These are phyloP conservation scores for Aphelenchoides besseyi DNA, from an alignment of 1,140 invertebrate genomes.

Conservation along the genomic window DNA sequence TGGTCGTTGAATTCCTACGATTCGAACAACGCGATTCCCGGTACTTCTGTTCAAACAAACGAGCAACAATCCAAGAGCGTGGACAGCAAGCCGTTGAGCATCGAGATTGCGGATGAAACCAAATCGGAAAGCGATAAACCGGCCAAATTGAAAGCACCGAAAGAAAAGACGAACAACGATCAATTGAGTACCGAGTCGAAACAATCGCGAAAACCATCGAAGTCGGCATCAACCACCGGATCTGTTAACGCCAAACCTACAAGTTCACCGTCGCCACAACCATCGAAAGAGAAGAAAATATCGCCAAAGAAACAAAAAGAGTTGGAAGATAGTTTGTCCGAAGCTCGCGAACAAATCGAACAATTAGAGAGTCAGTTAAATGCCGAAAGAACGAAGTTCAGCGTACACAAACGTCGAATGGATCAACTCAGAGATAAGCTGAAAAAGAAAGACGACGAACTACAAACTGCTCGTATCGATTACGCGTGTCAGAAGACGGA, in stretches of 20 bases:
- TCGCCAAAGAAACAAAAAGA: slow-evolving; percentile 16
- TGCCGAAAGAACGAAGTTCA: slow-evolving; percentile 19
- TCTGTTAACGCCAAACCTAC: not conserved
- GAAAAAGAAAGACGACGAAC: slow-evolving; percentile 21
- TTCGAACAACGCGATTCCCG: not conserved
- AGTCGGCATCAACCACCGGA: not conserved
- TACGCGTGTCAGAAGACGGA: slow-evolving; percentile 22
- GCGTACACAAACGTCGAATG: slow-evolving; percentile 17
- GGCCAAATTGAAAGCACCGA: not conserved
- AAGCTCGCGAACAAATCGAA: slow-evolving; percentile 8
- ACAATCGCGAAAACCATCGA: not conserved
- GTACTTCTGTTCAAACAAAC: not conserved
- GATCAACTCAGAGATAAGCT: slow-evolving; percentile 14
- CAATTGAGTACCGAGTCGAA: not conserved
- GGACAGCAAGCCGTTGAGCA: not conserved
- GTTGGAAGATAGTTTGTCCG: not conserved
- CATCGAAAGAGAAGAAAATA: not conserved
- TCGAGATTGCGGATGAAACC: not conserved
- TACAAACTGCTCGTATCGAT: slow-evolving; percentile 18
- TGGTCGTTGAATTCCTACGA: not conserved
- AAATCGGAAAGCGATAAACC: not conserved
- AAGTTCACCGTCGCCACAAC: not conserved
- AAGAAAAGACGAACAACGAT: not conserved
- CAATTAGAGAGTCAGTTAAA: slow-evolving; percentile 14
- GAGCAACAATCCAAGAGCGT: not conserved